These are phyloP conservation scores for Drosophila biarmipes DNA, from an alignment of 1,140 invertebrate genomes.

Conservation along the genomic window DNA sequence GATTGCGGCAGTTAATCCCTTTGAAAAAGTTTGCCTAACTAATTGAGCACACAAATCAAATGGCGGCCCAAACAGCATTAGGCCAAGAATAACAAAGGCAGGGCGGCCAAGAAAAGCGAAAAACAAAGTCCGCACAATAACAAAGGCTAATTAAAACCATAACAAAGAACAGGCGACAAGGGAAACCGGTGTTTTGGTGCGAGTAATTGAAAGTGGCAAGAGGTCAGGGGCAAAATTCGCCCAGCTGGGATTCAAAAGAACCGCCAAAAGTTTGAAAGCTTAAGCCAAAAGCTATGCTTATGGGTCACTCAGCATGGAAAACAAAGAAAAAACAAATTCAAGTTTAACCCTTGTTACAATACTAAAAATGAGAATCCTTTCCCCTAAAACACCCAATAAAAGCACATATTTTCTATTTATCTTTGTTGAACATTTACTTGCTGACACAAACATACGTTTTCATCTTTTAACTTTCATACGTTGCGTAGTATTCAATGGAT, in stretches of 20 bases:
- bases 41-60: conserved; percentile 53
- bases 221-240: background rate
- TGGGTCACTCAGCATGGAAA: too few relatives aligned
- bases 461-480: conserved; percentile 5
- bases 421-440: conserved; percentile 42
- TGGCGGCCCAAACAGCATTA: conserved; percentile 23
- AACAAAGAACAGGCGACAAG: conserved; percentile 24
- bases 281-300: background rate
- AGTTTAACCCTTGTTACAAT: too few relatives aligned
- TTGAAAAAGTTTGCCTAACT: conserved; percentile 46
- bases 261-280: conserved; percentile 3
- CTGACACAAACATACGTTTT: conserved; percentile 17
- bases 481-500: conserved; percentile 42
- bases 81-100: conserved; percentile 20
- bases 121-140: conserved; percentile 22
- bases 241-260: background rate
- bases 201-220: background rate
- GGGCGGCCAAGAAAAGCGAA: background rate
- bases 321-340: too few relatives aligned
- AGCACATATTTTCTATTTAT: background rate
- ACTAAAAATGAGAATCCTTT: too few relatives aligned
- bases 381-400: background rate
- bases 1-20: conserved; percentile 39
- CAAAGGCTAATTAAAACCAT: conserved; percentile 35
- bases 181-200: conserved; percentile 9